A percentile compares a stretch with the other conserved stretches of the same genome.
phyloP scores from a whole-genome alignment of 2,797 vertebrate species.

The Sebastes umbrosus region DNA sequence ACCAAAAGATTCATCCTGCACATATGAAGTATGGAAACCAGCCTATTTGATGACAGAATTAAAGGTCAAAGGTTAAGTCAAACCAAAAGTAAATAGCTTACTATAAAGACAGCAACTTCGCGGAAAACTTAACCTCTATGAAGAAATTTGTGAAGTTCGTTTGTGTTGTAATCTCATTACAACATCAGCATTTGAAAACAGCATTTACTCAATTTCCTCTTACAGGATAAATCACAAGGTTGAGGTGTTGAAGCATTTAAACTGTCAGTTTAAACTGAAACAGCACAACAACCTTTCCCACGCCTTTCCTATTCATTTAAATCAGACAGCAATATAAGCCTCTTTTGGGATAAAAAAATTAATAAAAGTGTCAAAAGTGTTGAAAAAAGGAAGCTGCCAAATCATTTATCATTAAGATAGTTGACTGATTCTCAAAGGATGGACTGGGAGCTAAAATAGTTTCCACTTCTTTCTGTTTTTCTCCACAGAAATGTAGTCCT shows the following conservation, averaged over 20 bases:
- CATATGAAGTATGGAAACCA: background rate
- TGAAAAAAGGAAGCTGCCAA: background rate
- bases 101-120: background rate
- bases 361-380: background rate
- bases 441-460: background rate
- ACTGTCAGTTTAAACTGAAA: background rate
- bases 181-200: background rate
- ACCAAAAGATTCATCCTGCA: too few relatives aligned
- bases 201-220: slow-evolving; percentile 3
- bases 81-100: background rate
- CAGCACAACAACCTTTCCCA: background rate
- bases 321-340: background rate
- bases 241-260: background rate
- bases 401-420: background rate
- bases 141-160: background rate
- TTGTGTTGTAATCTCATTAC: background rate
- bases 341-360: background rate
- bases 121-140: background rate
- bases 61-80: background rate
- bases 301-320: background rate
- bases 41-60: background rate
- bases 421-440: background rate
- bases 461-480: background rate
- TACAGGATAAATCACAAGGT: background rate
- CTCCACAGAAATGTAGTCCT: background rate